Evolutionary conservation across 2,797 vertebrate genomes (phyloP).

Genomic region (Luscinia luscinia): DNA sequence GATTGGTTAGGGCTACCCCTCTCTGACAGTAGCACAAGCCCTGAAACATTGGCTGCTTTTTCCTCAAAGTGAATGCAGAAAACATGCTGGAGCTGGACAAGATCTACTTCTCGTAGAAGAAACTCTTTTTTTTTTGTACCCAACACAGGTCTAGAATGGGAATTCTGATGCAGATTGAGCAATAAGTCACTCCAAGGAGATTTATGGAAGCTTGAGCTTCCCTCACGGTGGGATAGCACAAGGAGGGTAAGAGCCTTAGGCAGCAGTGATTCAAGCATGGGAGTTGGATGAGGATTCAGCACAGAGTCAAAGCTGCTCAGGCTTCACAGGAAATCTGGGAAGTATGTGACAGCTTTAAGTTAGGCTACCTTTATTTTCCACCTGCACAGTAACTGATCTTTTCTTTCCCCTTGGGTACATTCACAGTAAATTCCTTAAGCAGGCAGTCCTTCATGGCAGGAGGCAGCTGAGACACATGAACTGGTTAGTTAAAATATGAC

Average conservation of each 20-base stretch:
- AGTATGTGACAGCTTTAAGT: conserved; percentile 61
- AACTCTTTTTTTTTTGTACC: neutral
- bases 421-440: neutral
- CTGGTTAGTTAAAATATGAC: neutral
- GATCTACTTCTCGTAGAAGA: neutral
- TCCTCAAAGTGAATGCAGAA: neutral
- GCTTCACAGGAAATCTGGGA: conserved; percentile 61
- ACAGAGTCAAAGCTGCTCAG: conserved; percentile 59
- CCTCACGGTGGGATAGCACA: conserved; percentile 44
- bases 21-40: neutral
- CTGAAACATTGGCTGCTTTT: neutral
- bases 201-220: conserved; percentile 42
- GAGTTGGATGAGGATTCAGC: conserved; percentile 50
- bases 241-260: conserved; percentile 59
- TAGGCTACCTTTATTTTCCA: conserved; percentile 42
- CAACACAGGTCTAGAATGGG: neutral
- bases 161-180: conserved; percentile 8
- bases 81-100: neutral
- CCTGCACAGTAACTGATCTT: conserved; percentile 4
- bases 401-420: neutral
- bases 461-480: conserved; percentile 17
- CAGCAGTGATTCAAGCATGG: conserved; percentile 59
- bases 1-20: neutral
- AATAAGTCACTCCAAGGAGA: conserved; percentile 39
- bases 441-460: conserved; percentile 9